These are phyloP conservation scores for Alexandromys fortis DNA, from an alignment of 2,113 vertebrate genomes.

Conservation along the genomic window DNA sequence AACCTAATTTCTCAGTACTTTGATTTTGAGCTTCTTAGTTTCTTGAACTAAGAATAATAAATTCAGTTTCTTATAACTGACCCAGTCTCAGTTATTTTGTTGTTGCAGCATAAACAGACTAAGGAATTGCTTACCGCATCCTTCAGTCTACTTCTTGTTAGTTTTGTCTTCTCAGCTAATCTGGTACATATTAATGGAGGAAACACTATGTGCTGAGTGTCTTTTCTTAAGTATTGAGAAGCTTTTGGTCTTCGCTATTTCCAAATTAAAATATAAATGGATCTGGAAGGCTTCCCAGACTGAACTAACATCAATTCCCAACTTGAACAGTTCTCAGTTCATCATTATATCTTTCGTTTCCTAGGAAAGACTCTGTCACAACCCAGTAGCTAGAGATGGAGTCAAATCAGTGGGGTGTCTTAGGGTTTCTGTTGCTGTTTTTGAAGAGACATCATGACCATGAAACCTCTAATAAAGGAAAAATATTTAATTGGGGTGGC, in stretches of 20 bases:
- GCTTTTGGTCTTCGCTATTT: background rate
- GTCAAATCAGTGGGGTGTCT: constrained; percentile 4
- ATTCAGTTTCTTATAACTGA: background rate
- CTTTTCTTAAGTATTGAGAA: background rate
- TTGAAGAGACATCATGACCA: background rate
- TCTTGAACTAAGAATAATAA: background rate
- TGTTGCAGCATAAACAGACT: background rate
- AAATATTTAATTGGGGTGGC: background rate
- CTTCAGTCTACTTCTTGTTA: background rate
- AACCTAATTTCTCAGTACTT: background rate
- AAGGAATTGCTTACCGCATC: background rate
- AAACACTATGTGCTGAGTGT: background rate
- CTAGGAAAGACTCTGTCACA: constrained; percentile 13
- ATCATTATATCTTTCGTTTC: background rate
- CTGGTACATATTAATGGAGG: constrained; percentile 26
- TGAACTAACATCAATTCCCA: background rate
- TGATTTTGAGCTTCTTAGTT: background rate
- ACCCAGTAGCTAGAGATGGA: background rate
- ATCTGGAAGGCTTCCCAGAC: background rate
- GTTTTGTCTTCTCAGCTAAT: constrained; percentile 13
- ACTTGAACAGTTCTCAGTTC: background rate
- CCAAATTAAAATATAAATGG: background rate
- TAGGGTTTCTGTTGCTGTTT: no score
- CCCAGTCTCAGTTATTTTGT: background rate
- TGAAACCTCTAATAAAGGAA: background rate